Evolutionary conservation across 2,113 vertebrate species (phyloP).

Genomic region (Phasianus colchicus): DNA sequence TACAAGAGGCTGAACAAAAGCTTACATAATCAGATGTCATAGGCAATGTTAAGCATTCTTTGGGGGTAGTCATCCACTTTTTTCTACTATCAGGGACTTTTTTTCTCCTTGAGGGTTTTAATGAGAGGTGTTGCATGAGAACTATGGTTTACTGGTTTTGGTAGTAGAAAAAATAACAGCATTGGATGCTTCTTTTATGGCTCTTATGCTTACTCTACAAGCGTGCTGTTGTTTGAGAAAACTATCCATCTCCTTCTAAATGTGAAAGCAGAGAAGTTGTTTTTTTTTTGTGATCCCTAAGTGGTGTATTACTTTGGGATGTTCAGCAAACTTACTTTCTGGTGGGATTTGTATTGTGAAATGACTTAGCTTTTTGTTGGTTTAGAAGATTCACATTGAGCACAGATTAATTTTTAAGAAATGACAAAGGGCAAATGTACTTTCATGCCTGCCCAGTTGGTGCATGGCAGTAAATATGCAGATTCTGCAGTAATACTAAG

Average conservation of each 20-base stretch:
- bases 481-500: background rate
- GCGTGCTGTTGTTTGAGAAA: background rate
- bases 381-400: background rate
- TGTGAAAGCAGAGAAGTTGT: background rate
- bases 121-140: background rate
- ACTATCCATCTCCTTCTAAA: background rate
- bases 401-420: background rate
- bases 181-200: background rate
- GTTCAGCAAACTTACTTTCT: background rate
- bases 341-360: background rate
- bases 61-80: background rate
- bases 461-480: background rate
- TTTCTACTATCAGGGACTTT: background rate
- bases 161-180: background rate
- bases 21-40: background rate
- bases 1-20: conserved; percentile 20
- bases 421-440: background rate
- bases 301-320: background rate
- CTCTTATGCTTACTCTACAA: background rate
- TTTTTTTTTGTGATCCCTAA: background rate
- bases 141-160: background rate
- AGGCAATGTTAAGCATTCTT: background rate
- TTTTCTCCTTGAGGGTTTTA: background rate
- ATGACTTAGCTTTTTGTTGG: background rate
- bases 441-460: background rate